These are phyloP conservation scores for Bicyclus anynana DNA, from an alignment of 1,140 invertebrate genomes.

Conservation along the genomic window DNA sequence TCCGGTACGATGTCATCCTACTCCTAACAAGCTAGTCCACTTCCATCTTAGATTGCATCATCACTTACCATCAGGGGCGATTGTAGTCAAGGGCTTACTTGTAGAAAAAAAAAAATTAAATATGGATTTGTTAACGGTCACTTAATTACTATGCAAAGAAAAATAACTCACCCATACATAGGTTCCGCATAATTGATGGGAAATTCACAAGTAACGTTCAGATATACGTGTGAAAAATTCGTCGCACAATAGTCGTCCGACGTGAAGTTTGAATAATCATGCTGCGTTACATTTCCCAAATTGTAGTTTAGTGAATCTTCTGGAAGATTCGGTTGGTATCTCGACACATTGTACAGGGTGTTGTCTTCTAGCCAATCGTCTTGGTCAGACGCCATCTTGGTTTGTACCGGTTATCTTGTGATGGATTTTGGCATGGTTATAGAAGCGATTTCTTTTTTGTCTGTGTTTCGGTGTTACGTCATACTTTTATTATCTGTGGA, in stretches of 20 bases:
- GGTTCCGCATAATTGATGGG: conserved; percentile 83
- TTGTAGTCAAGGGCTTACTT: too few relatives aligned
- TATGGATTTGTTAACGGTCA: too few relatives aligned
- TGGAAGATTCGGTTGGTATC: conserved; percentile 5
- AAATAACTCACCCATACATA: conserved; percentile 79
- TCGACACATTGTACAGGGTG: conserved; percentile 22
- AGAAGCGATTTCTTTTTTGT: background rate
- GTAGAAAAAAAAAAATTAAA: too few relatives aligned
- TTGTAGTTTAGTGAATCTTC: conserved; percentile 38
- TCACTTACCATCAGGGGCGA: too few relatives aligned
- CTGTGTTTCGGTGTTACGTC: background rate
- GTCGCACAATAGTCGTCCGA: conserved; percentile 59
- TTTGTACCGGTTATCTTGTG: conserved; percentile 35
- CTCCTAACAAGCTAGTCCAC: too few relatives aligned
- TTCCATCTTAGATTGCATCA: too few relatives aligned
- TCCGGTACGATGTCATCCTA: too few relatives aligned
- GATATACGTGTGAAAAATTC: conserved; percentile 60
- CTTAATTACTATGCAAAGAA: background rate
- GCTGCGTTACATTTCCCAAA: conserved; percentile 42
- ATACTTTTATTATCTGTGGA: conserved; percentile 28
- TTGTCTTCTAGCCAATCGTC: conserved; percentile 35
- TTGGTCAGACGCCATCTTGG: conserved; percentile 33
- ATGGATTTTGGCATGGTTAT: conserved; percentile 33
- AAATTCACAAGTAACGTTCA: conserved; percentile 82
- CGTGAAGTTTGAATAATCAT: conserved; percentile 55